A percentile compares a stretch with the other conserved stretches of the same genome.
Conservation (phyloP, 2,113 vertebrate species). For the Pontoporia blainvillei region DNA sequence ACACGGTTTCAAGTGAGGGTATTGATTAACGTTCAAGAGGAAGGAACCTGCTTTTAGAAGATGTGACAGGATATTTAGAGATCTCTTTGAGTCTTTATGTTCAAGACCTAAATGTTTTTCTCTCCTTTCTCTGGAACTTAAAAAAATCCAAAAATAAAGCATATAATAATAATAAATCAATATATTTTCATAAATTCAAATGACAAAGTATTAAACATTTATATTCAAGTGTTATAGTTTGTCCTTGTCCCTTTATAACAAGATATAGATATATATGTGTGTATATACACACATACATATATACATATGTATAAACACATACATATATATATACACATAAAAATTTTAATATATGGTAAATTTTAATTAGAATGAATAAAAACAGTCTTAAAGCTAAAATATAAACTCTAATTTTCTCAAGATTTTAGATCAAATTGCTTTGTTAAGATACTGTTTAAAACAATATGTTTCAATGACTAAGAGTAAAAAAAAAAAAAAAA, state of each 20-base stretch:
- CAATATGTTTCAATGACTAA: background rate
- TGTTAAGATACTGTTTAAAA: background rate
- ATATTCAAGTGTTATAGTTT: background rate
- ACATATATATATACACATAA: background rate
- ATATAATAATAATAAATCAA: background rate
- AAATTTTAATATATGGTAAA: background rate
- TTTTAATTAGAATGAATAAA: background rate
- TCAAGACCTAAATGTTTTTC: background rate
- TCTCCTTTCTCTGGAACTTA: background rate
- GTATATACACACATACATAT: background rate
- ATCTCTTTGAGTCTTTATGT: background rate
- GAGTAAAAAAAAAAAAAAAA: background rate
- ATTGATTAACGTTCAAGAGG: background rate
- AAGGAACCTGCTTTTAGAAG: background rate
- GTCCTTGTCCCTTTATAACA: background rate
- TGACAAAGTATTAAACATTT: background rate
- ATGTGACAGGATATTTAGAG: background rate
- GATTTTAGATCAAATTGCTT: background rate
- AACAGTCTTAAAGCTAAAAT: background rate
- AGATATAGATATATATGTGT: background rate
- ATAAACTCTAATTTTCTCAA: background rate
- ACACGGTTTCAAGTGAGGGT: background rate
- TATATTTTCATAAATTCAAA: background rate
- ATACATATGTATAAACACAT: background rate
- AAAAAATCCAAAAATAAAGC: background rate